Conservation (phyloP, 2,888 invertebrate species). For the Congeria kusceri region DNA sequence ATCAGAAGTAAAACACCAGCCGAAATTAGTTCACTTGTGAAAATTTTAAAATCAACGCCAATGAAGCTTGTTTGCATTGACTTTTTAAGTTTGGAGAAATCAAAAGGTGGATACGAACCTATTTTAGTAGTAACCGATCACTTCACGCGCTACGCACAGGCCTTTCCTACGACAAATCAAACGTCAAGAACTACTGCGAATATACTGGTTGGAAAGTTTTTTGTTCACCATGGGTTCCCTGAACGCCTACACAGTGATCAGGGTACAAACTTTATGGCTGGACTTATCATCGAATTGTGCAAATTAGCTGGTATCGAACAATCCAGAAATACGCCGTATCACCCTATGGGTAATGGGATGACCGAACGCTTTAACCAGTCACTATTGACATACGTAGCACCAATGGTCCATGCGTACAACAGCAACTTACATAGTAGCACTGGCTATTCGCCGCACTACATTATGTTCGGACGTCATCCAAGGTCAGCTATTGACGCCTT, state of each 20-base stretch:
- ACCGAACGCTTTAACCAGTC: conserved; percentile 46
- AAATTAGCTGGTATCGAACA: conserved; percentile 29
- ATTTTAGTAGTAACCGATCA: conserved; percentile 46
- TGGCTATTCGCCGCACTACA: conserved; percentile 38
- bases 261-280: conserved; percentile 36
- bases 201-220: not conserved
- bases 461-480: conserved; percentile 53
- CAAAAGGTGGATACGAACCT: not conserved
- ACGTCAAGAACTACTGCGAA: not conserved
- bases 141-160: conserved; percentile 20
- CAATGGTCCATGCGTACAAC: conserved; percentile 40
- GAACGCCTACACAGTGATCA: conserved; percentile 41
- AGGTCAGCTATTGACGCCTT: conserved; percentile 48
- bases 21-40: too few species aligned
- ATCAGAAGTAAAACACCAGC: not conserved
- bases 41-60: not conserved
- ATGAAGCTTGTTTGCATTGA: conserved; percentile 2
- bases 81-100: not conserved
- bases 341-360: conserved; percentile 56
- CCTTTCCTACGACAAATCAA: conserved; percentile 10
- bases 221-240: conserved; percentile 18
- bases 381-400: conserved; percentile 21
- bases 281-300: conserved; percentile 30
- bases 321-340: conserved; percentile 46
- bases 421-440: conserved; percentile 37